Conservation (phyloP, 1,140 invertebrate species). For the Idris sp. region DNA sequence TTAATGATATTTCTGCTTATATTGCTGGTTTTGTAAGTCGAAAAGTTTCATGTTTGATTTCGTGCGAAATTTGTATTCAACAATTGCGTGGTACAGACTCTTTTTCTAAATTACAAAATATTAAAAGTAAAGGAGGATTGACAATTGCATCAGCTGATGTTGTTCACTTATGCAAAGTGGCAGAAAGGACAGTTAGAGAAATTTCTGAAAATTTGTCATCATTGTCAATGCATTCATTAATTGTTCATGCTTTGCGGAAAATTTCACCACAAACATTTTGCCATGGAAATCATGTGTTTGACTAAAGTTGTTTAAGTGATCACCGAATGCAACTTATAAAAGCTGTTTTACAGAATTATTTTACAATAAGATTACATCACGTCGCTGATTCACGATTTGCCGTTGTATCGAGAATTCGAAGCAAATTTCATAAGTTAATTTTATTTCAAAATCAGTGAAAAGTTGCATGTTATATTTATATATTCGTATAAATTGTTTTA, state of each 20-base stretch:
- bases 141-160: slow-evolving; percentile 6
- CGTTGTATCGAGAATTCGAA: no score
- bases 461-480: no score
- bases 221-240: slow-evolving; percentile 1
- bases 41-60: not conserved
- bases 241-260: slow-evolving; percentile 5
- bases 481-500: no score
- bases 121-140: slow-evolving; percentile 8
- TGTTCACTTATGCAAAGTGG: slow-evolving; percentile 11
- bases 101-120: not conserved
- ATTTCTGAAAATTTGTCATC: not conserved
- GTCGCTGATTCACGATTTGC: no score
- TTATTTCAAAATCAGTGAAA: no score
- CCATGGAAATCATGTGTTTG: no score
- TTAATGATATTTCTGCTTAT: slow-evolving; percentile 18
- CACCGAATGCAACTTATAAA: no score
- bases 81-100: not conserved
- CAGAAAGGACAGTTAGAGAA: slow-evolving; percentile 15
- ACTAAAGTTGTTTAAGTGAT: no score
- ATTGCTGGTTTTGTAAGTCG: slow-evolving; percentile 21
- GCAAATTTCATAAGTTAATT: no score
- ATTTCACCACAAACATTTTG: no score
- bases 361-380: no score
- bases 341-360: no score
- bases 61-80: slow-evolving; percentile 7